These are phyloP conservation scores for Heliconius sara DNA, from an alignment of 2,888 invertebrate species.

Conservation along the genomic window DNA sequence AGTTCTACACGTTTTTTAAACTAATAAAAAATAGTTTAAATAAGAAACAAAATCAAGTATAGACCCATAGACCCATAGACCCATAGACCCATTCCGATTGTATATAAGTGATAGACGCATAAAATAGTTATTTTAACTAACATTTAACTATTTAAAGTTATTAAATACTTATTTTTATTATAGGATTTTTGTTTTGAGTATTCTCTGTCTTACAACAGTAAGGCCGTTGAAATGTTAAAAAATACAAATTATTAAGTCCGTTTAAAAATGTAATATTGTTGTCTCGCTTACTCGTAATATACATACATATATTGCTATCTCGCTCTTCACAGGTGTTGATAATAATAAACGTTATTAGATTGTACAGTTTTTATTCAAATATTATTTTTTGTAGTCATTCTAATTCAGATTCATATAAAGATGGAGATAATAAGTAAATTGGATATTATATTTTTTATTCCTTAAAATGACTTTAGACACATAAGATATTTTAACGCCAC, in stretches of 20 bases:
- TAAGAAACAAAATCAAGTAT: background rate
- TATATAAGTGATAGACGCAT: background rate
- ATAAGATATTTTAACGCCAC: too few species aligned
- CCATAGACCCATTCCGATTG: background rate
- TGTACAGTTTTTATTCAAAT: too few species aligned
- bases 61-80: background rate
- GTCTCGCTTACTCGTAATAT: conserved; percentile 10
- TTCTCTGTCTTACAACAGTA: conserved; percentile 47
- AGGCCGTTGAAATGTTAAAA: conserved; percentile 32
- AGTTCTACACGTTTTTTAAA: background rate
- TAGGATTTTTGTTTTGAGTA: conserved; percentile 68
- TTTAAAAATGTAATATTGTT: background rate
- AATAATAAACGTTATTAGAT: too few species aligned
- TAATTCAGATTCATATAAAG: too few species aligned
- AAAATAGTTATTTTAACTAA: conserved; percentile 6
- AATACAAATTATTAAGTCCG: conserved; percentile 12
- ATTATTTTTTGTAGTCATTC: too few species aligned
- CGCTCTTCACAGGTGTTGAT: background rate
- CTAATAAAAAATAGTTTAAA: background rate
- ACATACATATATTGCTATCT: background rate
- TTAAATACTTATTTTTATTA: conserved; percentile 44
- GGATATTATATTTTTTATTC: too few species aligned
- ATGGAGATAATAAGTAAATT: too few species aligned
- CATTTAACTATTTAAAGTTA: conserved; percentile 17
- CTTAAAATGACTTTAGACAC: too few species aligned